A percentile compares a stretch with the other conserved stretches of the same genome.
phyloP scores from a whole-genome alignment of 2,797 vertebrate species.

The Spondyliosoma cantharus region DNA sequence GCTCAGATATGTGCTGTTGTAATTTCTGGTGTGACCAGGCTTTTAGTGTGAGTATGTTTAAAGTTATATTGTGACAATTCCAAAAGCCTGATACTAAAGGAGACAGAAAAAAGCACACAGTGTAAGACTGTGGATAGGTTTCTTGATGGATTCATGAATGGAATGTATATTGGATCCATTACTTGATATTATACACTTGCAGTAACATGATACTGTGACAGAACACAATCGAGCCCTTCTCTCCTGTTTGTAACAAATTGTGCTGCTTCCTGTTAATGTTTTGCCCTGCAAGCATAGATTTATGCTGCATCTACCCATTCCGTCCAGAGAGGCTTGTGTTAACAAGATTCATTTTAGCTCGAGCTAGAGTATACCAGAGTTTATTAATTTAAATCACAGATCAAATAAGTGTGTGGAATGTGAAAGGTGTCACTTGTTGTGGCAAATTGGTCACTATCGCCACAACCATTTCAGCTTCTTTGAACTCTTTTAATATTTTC shows the following conservation, averaged over 20 bases:
- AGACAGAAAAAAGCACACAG: neutral
- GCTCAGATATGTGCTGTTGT: no score
- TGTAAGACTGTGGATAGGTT: neutral
- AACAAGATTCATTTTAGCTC: conserved; percentile 5
- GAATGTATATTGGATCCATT: neutral
- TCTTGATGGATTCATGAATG: neutral
- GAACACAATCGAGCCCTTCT: neutral
- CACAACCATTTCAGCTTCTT: neutral
- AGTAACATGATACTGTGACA: conserved; percentile 37
- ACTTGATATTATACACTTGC: neutral
- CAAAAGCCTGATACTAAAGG: neutral
- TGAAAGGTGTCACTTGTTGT: neutral
- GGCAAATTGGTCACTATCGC: neutral
- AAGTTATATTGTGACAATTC: neutral
- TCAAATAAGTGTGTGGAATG: neutral
- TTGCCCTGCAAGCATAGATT: conserved; percentile 7
- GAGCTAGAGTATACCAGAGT: no score
- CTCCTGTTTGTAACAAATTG: conserved; percentile 9
- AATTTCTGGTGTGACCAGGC: no score
- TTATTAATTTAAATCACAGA: no score
- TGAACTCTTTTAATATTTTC: neutral
- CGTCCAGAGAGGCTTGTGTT: neutral
- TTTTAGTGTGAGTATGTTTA: neutral
- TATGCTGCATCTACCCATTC: conserved; percentile 1
- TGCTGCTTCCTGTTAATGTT: conserved; percentile 19